Conservation (phyloP, 2,113 vertebrate genomes). For the Oryzias javanicus region DNA sequence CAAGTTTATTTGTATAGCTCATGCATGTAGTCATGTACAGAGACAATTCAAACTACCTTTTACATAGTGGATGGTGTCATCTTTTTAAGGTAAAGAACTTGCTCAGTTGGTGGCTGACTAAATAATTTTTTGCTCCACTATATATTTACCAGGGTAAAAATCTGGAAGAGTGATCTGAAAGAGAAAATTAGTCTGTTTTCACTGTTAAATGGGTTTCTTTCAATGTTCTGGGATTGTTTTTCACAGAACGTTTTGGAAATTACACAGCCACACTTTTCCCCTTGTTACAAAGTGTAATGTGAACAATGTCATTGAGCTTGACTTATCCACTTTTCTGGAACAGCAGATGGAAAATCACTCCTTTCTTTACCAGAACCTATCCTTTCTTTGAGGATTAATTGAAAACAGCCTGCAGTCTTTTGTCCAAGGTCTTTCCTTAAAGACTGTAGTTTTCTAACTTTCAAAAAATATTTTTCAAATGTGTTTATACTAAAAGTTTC, state of each 20-base stretch:
- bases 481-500: constrained; percentile 3
- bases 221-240: constrained; percentile 17
- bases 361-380: constrained; percentile 63
- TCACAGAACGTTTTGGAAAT: constrained; percentile 28
- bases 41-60: too few relatives aligned
- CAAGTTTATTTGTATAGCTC: too few relatives aligned
- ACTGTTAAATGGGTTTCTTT: constrained; percentile 17
- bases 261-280: constrained; percentile 22
- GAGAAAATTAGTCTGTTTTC: constrained; percentile 11
- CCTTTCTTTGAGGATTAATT: constrained; percentile 59
- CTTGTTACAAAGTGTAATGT: constrained; percentile 45
- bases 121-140: too few relatives aligned
- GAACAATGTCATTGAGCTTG: constrained; percentile 64
- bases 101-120: too few relatives aligned
- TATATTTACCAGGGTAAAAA: too few relatives aligned
- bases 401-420: constrained; percentile 52
- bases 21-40: too few relatives aligned
- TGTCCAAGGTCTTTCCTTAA: constrained; percentile 27
- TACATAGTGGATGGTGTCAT: too few relatives aligned
- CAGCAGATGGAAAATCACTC: constrained; percentile 61
- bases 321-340: constrained; percentile 69
- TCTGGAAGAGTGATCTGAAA: too few relatives aligned
- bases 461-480: constrained; percentile 18
- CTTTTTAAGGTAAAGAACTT: too few relatives aligned
- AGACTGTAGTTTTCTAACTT: constrained; percentile 25